Evolutionary conservation across 2,888 invertebrate genomes (phyloP), one percentile per base, ranked within the genome.

Genomic region (Deilephila porcellus): DNA sequence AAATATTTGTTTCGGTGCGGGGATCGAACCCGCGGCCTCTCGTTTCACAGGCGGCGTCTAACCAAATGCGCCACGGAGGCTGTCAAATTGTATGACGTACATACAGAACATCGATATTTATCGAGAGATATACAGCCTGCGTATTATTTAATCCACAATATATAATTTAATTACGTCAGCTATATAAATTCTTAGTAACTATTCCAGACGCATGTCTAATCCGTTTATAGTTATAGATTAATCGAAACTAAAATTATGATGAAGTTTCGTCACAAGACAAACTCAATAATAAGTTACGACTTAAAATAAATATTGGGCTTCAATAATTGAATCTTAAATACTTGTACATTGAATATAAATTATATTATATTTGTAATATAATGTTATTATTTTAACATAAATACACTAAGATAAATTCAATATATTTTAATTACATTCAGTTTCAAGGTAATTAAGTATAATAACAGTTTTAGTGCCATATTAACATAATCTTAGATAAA

Each of bases 181-280:
- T 4, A 45, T 20, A 67, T 67, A 20, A 45, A 17, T 67, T 52
- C 45, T 67, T 67, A 20, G 45, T 52, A 52, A 52, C 45, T 63
- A 67, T 67, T 52, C 25, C 25, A 67, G 67, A 67, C 67, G 25
- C 25, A 45, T 67, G 45, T 25, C 67, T 67, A 45, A 11, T 45
- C 52, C 37, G 25, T 67, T 17, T 20, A 67, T 25, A 52, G 52
- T 52, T 52, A 5, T 17, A 67, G 52, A 67, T 67, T 67, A 67
- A 67, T 67, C 52, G 67, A 67, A 67, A 67, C 67, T 67, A 25
- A 20, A 67, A 67, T 67, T 67, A 67, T 67, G 67, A 67, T 45
- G 37, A 64, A 64, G 64, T 67, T 67, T 67, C 67, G 67, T 25
- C 52, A 52, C 25, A 67, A 67, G 67, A 52, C 52, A 67, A 67